These are phyloP conservation scores for Chelonoidis abingdonii DNA, from an alignment of 2,113 vertebrate species.

Conservation along the genomic window DNA sequence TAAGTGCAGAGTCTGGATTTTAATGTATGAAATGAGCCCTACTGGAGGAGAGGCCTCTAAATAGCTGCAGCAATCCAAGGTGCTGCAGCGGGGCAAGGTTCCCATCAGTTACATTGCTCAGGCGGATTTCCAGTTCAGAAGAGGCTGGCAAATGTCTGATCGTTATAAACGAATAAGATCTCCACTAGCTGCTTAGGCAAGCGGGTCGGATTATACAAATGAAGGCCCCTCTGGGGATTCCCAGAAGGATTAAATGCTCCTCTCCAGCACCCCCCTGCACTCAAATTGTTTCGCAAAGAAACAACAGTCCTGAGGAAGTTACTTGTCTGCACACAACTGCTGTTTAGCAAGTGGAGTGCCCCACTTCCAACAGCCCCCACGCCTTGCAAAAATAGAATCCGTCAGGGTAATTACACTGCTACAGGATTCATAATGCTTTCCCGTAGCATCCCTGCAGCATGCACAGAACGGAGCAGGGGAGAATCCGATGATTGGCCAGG, in stretches of 20 bases:
- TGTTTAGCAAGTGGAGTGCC: not conserved
- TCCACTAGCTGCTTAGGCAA: fast-evolving
- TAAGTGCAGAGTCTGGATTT: fast-evolving
- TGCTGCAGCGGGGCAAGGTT: fast-evolving
- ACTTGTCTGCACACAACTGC: fast-evolving
- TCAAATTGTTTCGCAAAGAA: not conserved
- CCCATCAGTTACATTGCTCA: fast-evolving
- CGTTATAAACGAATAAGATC: fast-evolving
- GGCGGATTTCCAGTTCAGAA: not conserved
- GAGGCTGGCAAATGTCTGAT: fast-evolving
- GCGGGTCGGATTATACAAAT: fast-evolving
- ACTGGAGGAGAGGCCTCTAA: fast-evolving
- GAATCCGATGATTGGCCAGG: not conserved
- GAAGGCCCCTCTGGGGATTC: not conserved
- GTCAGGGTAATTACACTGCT: no score
- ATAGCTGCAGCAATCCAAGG: fast-evolving
- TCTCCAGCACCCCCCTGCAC: fast-evolving
- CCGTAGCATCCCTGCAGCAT: fast-evolving
- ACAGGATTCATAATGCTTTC: not conserved
- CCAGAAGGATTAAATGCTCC: fast-evolving
- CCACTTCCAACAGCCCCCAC: not conserved
- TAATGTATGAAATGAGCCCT: fast-evolving
- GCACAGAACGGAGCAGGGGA: fast-evolving
- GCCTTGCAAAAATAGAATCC: fast-evolving
- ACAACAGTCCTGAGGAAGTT: fast-evolving